Base-by-base conservation (phyloP, 1,140 invertebrate genomes). In the Lordiphosa collinella region DNA sequence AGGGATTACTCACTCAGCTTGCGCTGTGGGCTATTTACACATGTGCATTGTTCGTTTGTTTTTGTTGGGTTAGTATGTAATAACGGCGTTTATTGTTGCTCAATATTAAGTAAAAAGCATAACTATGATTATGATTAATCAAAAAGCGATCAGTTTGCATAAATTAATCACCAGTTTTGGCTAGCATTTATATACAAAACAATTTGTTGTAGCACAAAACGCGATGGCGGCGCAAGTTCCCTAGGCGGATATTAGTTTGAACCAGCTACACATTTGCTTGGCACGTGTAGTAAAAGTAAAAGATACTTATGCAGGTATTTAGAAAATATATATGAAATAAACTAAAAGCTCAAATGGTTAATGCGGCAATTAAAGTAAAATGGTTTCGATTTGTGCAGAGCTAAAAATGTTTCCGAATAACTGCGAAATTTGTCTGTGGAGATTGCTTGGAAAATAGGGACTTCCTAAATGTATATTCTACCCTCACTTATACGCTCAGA, bases 1-100 rank as follows among this genome's bases (percentile, higher is more conserved):
- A 7, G 6, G 31, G 18, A 35, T 55, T 49, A 58, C 55, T 58
- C 48, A 53, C 41, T 57, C 31, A 47, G 49, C 40, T 44, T 3
- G 6, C 25, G 25, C 46, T 35, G 10, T 48, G 29, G 46, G 46
- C 59, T 75, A 64, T 69, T 56, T 69, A 58, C 55, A 64, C 51
- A 52, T 55, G 71, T 75, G 71, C 71, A 48, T 53, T 40, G 11
- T 13, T 35, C 37, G 16, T 49, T 50, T 54, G 31, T 53, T 69
- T 40, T 60, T 22, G 53, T 32, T 16, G 7, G 46, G 75, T 79
- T 80, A 80, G 75, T 80, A 71, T 63, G 48, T 13, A 54, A 34
- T 10, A 54, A 80, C 59, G 71, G 61, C 66, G 52, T 68, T 79
- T 69, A 74, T 29, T 29, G 54, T 48, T 72, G 46, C 14, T 76